Evolutionary conservation across 2,113 vertebrate species (phyloP), one percentile per base, ranked within the genome.

Genomic region (Sturnus vulgaris): DNA sequence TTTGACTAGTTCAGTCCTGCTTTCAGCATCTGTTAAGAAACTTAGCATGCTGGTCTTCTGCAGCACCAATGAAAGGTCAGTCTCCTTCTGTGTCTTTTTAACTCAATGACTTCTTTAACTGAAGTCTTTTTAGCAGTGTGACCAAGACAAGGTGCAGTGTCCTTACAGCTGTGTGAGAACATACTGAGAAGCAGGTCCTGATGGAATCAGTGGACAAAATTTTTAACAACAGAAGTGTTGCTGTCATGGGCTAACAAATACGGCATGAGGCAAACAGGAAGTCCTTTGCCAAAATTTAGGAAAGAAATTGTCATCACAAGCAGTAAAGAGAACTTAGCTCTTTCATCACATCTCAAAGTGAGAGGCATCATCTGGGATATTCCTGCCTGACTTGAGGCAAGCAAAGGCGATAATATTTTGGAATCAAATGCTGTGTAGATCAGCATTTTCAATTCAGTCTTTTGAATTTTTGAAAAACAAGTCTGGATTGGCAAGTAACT

Each of bases 391-490:
- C 27, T n/a, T 72, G 57, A 93, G 15, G n/a, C n/a, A 78, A 76
- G 37, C 6, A 76, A 79, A 53, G 12, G 23, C 0, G 0, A 39
- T 3, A 87, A 46, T 46, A 82, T 79, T 82, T 91, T 96, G 24
- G 69, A 83, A 87, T 79, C n/a, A 57, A 84, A 64, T 53, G 18
- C 35, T 91, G 30, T 12, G 24, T 56, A 57, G 37, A 68, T 92
- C 59, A 81, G 44, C 73, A 78, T 61, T 61, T 86, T 78, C 64
- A 86, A 61, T 61, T 78, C 73, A 77, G 28, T 50, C 35, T 82
- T 73, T 52, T 44, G 55, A 59, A 59, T 57, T 79, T 81, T 72
- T 82, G 68, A 91, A 94, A 87, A 95, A 73, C 59, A 90, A 89
- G 23, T 82, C 16, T 19, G 57, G 46, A 63, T 70, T 93, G 87